Conservation (phyloP, 2,797 vertebrate genomes). For the Crax fasciolata region DNA sequence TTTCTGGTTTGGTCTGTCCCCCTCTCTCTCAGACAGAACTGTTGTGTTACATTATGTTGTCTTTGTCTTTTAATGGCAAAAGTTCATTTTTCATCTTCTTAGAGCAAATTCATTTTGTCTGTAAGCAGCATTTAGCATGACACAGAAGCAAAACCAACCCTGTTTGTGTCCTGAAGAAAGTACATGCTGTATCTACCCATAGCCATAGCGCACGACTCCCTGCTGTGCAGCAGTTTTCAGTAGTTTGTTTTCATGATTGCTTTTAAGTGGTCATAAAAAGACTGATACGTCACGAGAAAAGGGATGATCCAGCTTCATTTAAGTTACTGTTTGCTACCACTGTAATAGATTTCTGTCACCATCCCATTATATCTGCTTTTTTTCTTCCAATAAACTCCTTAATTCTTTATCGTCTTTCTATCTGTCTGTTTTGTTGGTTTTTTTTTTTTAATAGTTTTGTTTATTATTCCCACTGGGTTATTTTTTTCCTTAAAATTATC, state of each 20-base stretch:
- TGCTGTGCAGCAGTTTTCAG: neutral
- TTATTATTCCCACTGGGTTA: neutral
- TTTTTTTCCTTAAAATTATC: constrained; percentile 5
- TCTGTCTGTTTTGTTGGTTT: constrained; percentile 69
- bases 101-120: neutral
- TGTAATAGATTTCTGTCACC: constrained; percentile 75
- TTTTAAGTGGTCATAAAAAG: constrained; percentile 12
- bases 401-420: constrained; percentile 78
- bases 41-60: neutral
- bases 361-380: constrained; percentile 77
- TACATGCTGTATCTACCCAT: neutral
- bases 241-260: constrained; percentile 11
- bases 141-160: neutral
- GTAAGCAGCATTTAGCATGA: neutral
- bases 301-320: constrained; percentile 12
- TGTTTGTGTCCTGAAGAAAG: constrained; percentile 1
- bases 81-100: neutral
- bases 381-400: constrained; percentile 84
- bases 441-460: constrained; percentile 40
- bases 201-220: neutral
- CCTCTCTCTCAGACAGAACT: neutral
- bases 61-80: neutral
- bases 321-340: constrained; percentile 64
- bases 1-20: neutral
- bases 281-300: constrained; percentile 33